Evolutionary conservation across 2,113 vertebrate genomes (phyloP).

Genomic region (Scomber japonicus): DNA sequence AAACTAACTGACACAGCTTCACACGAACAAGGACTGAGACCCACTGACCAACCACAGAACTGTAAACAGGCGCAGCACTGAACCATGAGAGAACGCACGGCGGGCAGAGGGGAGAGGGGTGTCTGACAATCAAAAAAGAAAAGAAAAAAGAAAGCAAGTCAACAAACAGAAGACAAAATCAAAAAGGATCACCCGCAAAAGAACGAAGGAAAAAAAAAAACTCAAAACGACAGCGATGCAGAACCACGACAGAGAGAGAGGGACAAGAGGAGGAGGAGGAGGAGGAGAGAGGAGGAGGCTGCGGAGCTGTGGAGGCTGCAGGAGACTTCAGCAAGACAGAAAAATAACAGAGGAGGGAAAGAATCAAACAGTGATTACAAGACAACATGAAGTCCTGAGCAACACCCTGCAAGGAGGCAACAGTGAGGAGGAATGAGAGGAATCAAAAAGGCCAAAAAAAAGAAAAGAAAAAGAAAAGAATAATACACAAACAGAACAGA

Average conservation of each 20-base stretch:
- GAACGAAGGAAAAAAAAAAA: constrained; percentile 15
- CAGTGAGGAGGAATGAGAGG: constrained; percentile 77
- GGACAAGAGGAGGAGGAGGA: constrained; percentile 45
- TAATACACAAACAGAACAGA: constrained; percentile 67
- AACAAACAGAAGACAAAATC: constrained; percentile 69
- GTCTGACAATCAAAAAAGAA: constrained; percentile 76
- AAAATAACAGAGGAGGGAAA: constrained; percentile 41
- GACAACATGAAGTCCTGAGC: constrained; percentile 89
- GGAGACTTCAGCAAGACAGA: constrained; percentile 62
- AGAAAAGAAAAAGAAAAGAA: constrained; percentile 49
- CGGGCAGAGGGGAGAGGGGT: constrained; percentile 64
- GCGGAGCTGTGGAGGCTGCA: constrained; percentile 66
- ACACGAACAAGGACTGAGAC: constrained; percentile 78
- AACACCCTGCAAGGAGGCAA: constrained; percentile 89
- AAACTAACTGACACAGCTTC: constrained; percentile 79
- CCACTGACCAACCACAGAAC: constrained; percentile 81
- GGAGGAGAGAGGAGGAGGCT: constrained; percentile 61
- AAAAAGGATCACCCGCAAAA: constrained; percentile 73
- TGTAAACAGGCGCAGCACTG: constrained; percentile 75
- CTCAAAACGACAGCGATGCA: constrained; percentile 70
- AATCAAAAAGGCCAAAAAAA: constrained; percentile 27
- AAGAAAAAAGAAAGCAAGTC: constrained; percentile 47
- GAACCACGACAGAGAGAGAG: constrained; percentile 74
- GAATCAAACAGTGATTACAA: constrained; percentile 83
- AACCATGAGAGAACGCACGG: constrained; percentile 75